A percentile compares a stretch with the other conserved stretches of the same genome.
Evolutionary conservation across 2,113 vertebrate species (phyloP).

Genomic region (Cottus gobio): DNA sequence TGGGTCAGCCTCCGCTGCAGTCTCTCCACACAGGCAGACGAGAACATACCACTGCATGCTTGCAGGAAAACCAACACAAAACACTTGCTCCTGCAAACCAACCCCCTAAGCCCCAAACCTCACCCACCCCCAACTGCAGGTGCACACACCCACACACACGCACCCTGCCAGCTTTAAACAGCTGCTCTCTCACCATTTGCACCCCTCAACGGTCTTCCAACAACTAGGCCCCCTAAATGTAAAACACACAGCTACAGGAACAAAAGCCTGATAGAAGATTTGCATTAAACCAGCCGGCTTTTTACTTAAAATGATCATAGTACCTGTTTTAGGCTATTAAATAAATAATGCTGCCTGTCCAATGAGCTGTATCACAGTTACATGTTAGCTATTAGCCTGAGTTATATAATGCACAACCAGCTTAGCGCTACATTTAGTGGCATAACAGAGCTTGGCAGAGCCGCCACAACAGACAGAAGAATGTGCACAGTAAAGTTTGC

Average conservation of each 20-base stretch:
- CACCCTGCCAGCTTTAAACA: conserved; percentile 45
- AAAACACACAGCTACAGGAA: conserved; percentile 21
- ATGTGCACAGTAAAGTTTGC: neutral
- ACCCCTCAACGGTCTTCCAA: neutral
- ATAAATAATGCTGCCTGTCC: conserved; percentile 43
- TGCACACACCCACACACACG: conserved; percentile 27
- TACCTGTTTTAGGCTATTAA: neutral
- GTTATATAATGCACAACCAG: conserved; percentile 57
- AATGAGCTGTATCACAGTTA: conserved; percentile 21
- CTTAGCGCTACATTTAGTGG: conserved; percentile 51
- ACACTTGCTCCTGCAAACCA: conserved; percentile 26
- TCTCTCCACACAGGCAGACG: conserved; percentile 47
- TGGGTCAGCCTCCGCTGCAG: conserved; percentile 28
- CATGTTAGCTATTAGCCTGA: conserved; percentile 38
- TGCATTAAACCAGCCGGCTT: neutral
- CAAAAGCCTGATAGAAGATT: conserved; percentile 15
- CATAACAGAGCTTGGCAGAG: conserved; percentile 31
- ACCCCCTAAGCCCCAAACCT: conserved; percentile 30
- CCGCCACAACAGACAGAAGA: conserved; percentile 25
- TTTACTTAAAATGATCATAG: neutral
- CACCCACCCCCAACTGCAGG: conserved; percentile 50
- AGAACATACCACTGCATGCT: conserved; percentile 29
- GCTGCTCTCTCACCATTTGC: conserved; percentile 53
- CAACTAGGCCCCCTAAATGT: conserved; percentile 17
- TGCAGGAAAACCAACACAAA: conserved; percentile 54